Base-by-base conservation (phyloP, 2,113 vertebrate genomes). In the Procavia capensis region DNA sequence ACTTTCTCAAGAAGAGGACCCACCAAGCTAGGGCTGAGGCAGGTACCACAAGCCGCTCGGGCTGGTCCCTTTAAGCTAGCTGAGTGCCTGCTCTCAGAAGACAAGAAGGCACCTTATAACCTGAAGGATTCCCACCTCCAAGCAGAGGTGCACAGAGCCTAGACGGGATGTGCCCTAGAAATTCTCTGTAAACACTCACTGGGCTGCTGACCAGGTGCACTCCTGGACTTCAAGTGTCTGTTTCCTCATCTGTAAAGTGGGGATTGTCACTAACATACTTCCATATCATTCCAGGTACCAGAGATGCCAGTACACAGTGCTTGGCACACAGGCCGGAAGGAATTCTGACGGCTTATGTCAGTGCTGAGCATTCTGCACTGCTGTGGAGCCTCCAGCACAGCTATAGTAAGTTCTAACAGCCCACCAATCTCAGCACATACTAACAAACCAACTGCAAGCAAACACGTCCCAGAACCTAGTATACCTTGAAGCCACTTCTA, bases 401-500 rank as follows among this genome's bases (percentile, higher is more conserved):
- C 70, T 39, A 36, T 39, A 36, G n/a, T 72, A 3, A 3, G 20
- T 8, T 36, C 70, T 72, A 70, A n/a, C 14, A 74, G 43, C 43
- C 83, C 59, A 78, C 57, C 57, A 17, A 19, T 84, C 31, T 68
- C 14, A 31, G 19, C 4, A 13, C 39, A 75, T 45, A 63, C 41
- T 54, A 83, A 85, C 27, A 34, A 57, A 85, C 36, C 22, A 36
- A 34, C n/a, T 47, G 64, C 76, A 39, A 66, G 47, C 34, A 59
- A 90, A 85, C 63, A 57, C 47, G 22, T 85, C 70, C 41, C 14
- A 19, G 4, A 72, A 94, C 34, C 57, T 50, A 57, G 61, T 39
- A 88, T 63, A 97, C 96, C 66, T 90, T 96, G 31, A 45, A 95
- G 88, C 85, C 47, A 70, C 64, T 22, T 78, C 68, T 16, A 82